Conservation (phyloP, 2,888 invertebrate genomes). For the Craniophora ligustri region DNA sequence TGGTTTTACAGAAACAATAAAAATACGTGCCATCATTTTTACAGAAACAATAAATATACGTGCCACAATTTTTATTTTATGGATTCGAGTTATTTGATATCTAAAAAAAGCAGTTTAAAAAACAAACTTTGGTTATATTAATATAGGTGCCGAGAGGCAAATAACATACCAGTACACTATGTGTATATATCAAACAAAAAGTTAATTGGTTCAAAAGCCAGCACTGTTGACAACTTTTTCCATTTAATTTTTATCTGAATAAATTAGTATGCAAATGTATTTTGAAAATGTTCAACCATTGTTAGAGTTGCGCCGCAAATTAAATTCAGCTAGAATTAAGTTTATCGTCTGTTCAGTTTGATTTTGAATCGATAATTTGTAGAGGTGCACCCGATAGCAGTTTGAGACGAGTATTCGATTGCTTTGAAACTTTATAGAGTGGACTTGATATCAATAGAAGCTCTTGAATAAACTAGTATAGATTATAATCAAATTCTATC, state of each 20-base stretch:
- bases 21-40: too few species aligned
- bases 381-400: slow-evolving; percentile 20
- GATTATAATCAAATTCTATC: slow-evolving; percentile 12
- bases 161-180: neutral
- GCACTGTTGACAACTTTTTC: slow-evolving; percentile 38
- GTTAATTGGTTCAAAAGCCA: slow-evolving; percentile 28
- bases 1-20: too few species aligned
- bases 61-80: too few species aligned
- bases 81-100: too few species aligned
- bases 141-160: neutral
- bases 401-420: slow-evolving; percentile 16
- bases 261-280: slow-evolving; percentile 55
- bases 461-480: slow-evolving; percentile 4
- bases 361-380: slow-evolving; percentile 38
- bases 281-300: slow-evolving; percentile 39
- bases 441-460: slow-evolving; percentile 18
- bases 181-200: slow-evolving; percentile 21
- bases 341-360: slow-evolving; percentile 18
- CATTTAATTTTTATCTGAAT: slow-evolving; percentile 39
- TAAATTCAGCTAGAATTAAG: slow-evolving; percentile 28
- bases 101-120: too few species aligned
- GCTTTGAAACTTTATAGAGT: slow-evolving; percentile 34
- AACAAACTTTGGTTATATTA: neutral
- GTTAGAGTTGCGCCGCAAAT: slow-evolving; percentile 37
- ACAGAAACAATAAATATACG: too few species aligned